Conservation (phyloP, 2,113 vertebrate genomes). For the Chinchilla lanigera region DNA sequence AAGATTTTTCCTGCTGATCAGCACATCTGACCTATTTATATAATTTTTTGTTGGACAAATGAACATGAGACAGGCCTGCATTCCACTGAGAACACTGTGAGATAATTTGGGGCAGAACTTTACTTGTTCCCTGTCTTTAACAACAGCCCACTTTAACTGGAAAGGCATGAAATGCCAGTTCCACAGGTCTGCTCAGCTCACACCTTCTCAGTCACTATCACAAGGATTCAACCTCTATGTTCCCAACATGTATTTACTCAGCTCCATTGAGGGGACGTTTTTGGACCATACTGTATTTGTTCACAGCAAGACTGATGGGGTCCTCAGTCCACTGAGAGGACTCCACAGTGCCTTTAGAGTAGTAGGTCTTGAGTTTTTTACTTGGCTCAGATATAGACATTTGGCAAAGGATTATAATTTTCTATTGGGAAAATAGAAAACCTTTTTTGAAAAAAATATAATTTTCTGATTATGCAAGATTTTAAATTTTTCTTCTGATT, state of each 20-base stretch:
- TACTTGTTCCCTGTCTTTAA: neutral
- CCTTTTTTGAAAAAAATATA: neutral
- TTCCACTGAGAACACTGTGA: neutral
- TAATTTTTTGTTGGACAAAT: neutral
- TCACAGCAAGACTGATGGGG: neutral
- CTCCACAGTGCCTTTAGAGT: neutral
- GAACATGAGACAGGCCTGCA: neutral
- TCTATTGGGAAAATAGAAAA: neutral
- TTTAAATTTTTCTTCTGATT: neutral
- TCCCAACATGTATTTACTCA: neutral
- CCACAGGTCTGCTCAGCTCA: neutral
- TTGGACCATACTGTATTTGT: neutral
- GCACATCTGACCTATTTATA: neutral
- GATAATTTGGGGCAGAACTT: neutral
- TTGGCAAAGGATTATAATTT: neutral
- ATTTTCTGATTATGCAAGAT: neutral
- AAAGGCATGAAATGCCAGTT: neutral
- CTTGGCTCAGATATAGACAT: neutral
- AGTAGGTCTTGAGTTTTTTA: neutral
- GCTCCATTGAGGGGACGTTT: neutral
- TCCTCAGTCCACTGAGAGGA: slow-evolving; percentile 38
- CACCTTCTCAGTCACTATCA: neutral
- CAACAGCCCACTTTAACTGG: neutral
- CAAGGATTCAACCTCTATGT: neutral
- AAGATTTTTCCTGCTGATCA: neutral